Conservation (phyloP, 2,888 invertebrate species). For the Drosophila hawaiiensis region DNA sequence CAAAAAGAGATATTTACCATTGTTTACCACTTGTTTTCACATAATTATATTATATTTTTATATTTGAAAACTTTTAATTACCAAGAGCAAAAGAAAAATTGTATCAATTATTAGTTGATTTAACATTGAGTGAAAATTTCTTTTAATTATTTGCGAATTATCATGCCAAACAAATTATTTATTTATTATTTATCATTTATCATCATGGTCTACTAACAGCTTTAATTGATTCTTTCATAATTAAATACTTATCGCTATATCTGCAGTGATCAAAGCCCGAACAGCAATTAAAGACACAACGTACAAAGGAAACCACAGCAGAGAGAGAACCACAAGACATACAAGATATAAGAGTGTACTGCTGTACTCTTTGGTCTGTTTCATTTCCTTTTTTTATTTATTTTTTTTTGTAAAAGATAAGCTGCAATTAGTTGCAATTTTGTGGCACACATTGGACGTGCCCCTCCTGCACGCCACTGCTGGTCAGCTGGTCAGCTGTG, state of each 20-base stretch:
- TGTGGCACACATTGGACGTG: conserved; percentile 58
- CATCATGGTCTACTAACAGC: background rate
- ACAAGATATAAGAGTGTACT: background rate
- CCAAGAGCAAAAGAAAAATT: background rate
- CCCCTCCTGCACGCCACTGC: background rate
- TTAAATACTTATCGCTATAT: background rate
- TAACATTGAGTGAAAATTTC: background rate
- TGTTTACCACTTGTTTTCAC: background rate
- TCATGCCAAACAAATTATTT: background rate
- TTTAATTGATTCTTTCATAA: conserved; percentile 5
- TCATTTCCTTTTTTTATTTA: conserved; percentile 10
- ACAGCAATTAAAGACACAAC: conserved; percentile 2
- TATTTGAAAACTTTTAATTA: background rate
- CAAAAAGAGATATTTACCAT: background rate
- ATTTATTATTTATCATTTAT: too few species aligned
- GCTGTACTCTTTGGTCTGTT: conserved; percentile 6
- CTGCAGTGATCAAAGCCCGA: background rate
- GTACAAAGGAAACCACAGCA: background rate
- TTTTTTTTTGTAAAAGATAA: conserved; percentile 44
- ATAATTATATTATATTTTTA: background rate
- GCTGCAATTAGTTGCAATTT: conserved; percentile 73
- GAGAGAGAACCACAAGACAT: background rate
- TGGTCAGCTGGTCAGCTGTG: background rate
- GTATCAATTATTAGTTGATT: background rate
- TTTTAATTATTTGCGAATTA: background rate